A percentile compares a stretch with the other conserved stretches of the same genome.
phyloP scores from a whole-genome alignment of 2,113 vertebrate genomes.

The Thomomys bottae region DNA sequence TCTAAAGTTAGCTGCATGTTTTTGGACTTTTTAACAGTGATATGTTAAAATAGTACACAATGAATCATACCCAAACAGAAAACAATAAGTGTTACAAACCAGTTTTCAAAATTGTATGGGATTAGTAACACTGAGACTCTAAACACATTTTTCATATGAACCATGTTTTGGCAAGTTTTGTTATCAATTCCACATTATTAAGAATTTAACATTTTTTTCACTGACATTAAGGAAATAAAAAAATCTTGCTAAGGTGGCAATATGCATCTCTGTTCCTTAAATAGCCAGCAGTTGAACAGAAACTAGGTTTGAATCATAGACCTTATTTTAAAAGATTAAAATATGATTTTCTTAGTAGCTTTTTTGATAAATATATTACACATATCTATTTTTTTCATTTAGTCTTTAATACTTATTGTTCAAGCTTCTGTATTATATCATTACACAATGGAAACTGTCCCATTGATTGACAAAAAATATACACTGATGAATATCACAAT shows the following conservation, averaged over 20 bases:
- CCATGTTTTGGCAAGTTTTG: constrained; percentile 20
- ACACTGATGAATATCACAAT: constrained; percentile 60
- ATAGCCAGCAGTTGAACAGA: not conserved
- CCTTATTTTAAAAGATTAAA: constrained; percentile 34
- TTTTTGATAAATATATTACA: constrained; percentile 20
- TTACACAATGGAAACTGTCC: constrained; percentile 59
- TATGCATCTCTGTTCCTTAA: not conserved
- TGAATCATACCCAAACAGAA: not conserved
- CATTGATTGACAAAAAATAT: constrained; percentile 72
- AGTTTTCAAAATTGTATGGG: not conserved
- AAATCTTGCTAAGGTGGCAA: not conserved
- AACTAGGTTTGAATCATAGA: not conserved
- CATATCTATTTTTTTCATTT: constrained; percentile 49
- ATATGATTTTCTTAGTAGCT: not conserved
- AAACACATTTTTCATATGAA: not conserved
- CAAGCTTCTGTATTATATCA: constrained; percentile 42
- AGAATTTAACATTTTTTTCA: not conserved
- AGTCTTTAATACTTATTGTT: constrained; percentile 57
- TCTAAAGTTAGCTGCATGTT: not conserved
- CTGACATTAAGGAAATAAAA: not conserved
- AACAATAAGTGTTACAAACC: not conserved
- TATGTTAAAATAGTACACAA: not conserved
- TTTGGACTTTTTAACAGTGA: not conserved
- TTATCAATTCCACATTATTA: constrained; percentile 10
- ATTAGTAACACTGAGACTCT: not conserved